A percentile compares a stretch with the other conserved stretches of the same genome.
These are phyloP conservation scores for Lissonota sp. DNA, from an alignment of 2,888 invertebrate genomes.

Conservation along the genomic window DNA sequence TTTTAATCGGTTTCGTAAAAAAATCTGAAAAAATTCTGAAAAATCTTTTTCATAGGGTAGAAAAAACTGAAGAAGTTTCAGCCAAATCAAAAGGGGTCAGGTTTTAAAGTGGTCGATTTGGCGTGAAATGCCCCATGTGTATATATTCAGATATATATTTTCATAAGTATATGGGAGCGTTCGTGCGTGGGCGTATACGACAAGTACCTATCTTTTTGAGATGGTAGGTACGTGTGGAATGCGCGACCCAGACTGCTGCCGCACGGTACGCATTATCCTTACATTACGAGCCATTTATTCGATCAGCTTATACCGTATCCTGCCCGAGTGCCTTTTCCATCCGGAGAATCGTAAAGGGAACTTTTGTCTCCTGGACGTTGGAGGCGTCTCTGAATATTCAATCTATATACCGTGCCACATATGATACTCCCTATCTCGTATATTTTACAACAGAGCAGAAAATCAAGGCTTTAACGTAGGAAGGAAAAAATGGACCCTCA, in stretches of 20 bases:
- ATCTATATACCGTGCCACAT: too few species aligned
- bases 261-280: conserved; percentile 73
- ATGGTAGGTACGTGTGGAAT: conserved; percentile 69
- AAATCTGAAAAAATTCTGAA: too few species aligned
- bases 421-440: too few species aligned
- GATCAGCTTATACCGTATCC: conserved; percentile 65
- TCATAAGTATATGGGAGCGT: conserved; percentile 49
- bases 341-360: conserved; percentile 64
- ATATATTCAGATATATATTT: conserved; percentile 28
- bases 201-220: conserved; percentile 59
- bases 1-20: too few species aligned
- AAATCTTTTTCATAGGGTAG: too few species aligned
- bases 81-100: too few species aligned
- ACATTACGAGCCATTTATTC: conserved; percentile 74
- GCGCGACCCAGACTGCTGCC: conserved; percentile 67
- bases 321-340: conserved; percentile 61
- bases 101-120: too few species aligned
- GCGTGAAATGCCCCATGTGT: not conserved
- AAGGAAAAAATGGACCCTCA: too few species aligned
- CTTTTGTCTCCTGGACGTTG: conserved; percentile 57
- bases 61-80: too few species aligned
- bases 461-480: too few species aligned
- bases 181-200: conserved; percentile 66
- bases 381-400: too few species aligned
- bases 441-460: too few species aligned